Percentiles rank a stretch among this genome's conserved stretches.
phyloP scores from a whole-genome alignment of 2,113 vertebrate genomes.

The Athene cunicularia region DNA sequence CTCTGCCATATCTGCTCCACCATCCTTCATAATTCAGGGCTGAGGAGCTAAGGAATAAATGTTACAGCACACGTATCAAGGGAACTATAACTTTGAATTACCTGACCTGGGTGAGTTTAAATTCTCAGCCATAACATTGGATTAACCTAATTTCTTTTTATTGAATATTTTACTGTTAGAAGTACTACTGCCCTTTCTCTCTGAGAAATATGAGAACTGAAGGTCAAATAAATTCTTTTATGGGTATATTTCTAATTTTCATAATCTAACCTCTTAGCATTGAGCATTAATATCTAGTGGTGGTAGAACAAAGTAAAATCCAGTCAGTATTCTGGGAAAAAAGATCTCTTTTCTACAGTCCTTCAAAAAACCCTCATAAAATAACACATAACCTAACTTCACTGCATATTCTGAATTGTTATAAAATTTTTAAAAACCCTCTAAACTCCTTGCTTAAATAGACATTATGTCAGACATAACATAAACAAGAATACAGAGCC shows the following conservation, averaged over 20 bases:
- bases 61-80: conserved; percentile 30
- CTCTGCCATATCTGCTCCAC: background rate
- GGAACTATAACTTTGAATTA: conserved; percentile 60
- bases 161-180: conserved; percentile 56
- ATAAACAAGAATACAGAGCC: background rate
- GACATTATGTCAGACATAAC: background rate
- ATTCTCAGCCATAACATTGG: conserved; percentile 67
- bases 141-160: conserved; percentile 68
- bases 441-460: background rate
- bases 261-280: conserved; percentile 38
- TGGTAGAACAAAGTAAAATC: conserved; percentile 36
- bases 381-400: background rate
- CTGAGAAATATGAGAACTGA: conserved; percentile 44
- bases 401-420: background rate
- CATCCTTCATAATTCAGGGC: conserved; percentile 39
- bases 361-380: conserved; percentile 8
- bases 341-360: background rate
- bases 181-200: conserved; percentile 26
- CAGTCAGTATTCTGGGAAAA: background rate
- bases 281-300: background rate
- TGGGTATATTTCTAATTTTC: conserved; percentile 46
- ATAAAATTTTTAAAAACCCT: background rate
- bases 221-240: conserved; percentile 63
- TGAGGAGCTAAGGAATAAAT: conserved; percentile 13
- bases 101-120: conserved; percentile 53